phyloP scores from a whole-genome alignment of 2,113 vertebrate species.

The Channa maculata region DNA sequence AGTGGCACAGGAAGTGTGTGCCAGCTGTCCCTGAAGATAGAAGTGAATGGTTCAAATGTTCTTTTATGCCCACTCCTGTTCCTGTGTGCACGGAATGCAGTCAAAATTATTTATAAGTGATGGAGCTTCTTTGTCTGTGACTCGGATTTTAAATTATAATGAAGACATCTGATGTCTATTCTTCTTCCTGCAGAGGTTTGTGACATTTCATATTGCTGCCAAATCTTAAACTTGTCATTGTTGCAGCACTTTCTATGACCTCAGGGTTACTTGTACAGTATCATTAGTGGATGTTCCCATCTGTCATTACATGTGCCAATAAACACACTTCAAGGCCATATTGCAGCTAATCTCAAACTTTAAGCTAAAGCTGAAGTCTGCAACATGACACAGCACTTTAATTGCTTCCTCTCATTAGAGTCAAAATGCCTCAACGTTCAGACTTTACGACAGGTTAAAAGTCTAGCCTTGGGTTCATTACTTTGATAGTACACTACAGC shows the following conservation, averaged over 20 bases:
- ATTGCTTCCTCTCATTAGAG: slow-evolving; percentile 74
- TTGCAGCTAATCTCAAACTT: slow-evolving; percentile 2
- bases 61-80: neutral
- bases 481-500: slow-evolving; percentile 60
- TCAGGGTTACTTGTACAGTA: neutral
- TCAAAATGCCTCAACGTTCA: slow-evolving; percentile 32
- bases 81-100: neutral
- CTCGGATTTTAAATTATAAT: slow-evolving; percentile 12
- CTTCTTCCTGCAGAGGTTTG: neutral
- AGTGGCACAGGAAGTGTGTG: neutral
- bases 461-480: slow-evolving; percentile 60
- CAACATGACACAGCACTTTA: slow-evolving; percentile 60
- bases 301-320: slow-evolving; percentile 10
- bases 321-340: slow-evolving; percentile 2
- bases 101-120: slow-evolving; percentile 15
- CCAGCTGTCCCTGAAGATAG: slow-evolving; percentile 30
- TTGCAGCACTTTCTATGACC: neutral
- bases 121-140: neutral
- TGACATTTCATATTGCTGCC: no score
- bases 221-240: no score
- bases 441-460: slow-evolving; percentile 60
- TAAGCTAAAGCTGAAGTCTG: slow-evolving; percentile 48
- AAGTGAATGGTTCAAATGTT: slow-evolving; percentile 14
- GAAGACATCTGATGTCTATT: neutral
- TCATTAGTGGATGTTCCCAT: slow-evolving; percentile 11